phyloP scores from a whole-genome alignment of 2,113 vertebrate species.

The Oryzias woworae region DNA sequence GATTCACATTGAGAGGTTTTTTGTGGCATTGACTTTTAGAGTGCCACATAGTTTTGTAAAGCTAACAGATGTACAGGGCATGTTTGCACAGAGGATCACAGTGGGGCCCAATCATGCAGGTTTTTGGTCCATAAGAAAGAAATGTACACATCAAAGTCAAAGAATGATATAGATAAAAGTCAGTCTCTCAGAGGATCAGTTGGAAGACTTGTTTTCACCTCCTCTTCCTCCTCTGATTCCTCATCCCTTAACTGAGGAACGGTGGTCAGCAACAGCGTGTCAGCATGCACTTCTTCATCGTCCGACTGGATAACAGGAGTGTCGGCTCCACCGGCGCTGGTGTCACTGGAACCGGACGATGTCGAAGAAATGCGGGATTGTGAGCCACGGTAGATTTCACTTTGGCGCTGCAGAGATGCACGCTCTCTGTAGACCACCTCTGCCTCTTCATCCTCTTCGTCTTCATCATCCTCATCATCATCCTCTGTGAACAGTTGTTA shows the following conservation, averaged over 20 bases:
- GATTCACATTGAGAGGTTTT: not conserved
- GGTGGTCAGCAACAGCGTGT: constrained; percentile 74
- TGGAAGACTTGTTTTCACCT: constrained; percentile 43
- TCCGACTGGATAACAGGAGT: constrained; percentile 90
- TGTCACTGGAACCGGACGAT: constrained; percentile 83
- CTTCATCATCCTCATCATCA: constrained; percentile 56
- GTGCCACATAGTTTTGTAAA: not conserved
- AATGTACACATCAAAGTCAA: not conserved
- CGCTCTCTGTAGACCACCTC: constrained; percentile 74
- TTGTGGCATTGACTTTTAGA: too few relatives aligned
- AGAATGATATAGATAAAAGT: constrained; percentile 1
- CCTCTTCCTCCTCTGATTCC: constrained; percentile 70
- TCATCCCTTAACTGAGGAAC: constrained; percentile 58
- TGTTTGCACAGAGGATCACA: constrained; percentile 7
- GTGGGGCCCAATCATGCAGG: constrained; percentile 36
- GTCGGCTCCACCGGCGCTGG: constrained; percentile 79
- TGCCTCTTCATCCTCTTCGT: constrained; percentile 59
- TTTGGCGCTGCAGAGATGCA: constrained; percentile 68
- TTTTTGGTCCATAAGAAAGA: constrained; percentile 4
- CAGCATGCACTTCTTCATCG: constrained; percentile 83
- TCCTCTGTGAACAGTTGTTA: constrained; percentile 35
- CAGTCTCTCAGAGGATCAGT: constrained; percentile 39
- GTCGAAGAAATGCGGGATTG: constrained; percentile 84
- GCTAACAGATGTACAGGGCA: not conserved
- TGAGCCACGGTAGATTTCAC: constrained; percentile 50